Evolutionary conservation across 2,888 invertebrate genomes (phyloP).

Genomic region (Thecophora atra): DNA sequence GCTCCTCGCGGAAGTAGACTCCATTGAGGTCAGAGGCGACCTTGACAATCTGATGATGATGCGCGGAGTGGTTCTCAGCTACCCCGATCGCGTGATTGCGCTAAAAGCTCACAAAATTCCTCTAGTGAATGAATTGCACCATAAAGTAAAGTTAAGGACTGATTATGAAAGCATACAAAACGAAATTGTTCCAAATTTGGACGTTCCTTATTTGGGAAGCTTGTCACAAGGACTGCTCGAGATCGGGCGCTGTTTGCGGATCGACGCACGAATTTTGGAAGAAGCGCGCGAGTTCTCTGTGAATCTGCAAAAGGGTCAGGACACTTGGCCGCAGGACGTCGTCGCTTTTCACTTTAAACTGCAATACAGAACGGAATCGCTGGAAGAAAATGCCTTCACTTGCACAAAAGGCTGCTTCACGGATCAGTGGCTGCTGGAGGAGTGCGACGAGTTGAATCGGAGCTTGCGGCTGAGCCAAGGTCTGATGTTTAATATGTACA

Average conservation of each 20-base stretch:
- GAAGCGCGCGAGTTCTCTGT: conserved; percentile 78
- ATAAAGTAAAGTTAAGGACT: too few relatives aligned
- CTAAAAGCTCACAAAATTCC: too few relatives aligned
- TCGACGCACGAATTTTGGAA: conserved; percentile 73
- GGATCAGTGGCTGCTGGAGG: conserved; percentile 65
- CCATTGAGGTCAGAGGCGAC: too few relatives aligned
- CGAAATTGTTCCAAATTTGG: not conserved
- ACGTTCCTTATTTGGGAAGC: not conserved
- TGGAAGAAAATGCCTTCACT: too few relatives aligned
- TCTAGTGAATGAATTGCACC: too few relatives aligned
- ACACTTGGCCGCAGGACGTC: conserved; percentile 76
- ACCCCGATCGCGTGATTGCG: too few relatives aligned
- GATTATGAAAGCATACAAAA: not conserved
- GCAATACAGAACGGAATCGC: conserved; percentile 70
- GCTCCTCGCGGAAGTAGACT: too few relatives aligned
- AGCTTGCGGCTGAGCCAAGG: conserved; percentile 55
- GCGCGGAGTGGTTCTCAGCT: too few relatives aligned
- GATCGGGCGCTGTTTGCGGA: conserved; percentile 50
- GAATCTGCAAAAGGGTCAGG: conserved; percentile 74
- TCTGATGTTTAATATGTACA: conserved; percentile 53
- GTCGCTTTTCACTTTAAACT: conserved; percentile 81
- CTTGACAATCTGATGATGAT: too few relatives aligned
- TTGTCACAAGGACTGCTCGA: not conserved
- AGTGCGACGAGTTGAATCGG: conserved; percentile 48
- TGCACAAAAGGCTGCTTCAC: conserved; percentile 74